A percentile compares a stretch with the other conserved stretches of the same genome.
phyloP scores from a whole-genome alignment of 2,888 invertebrate species.

The Phlogophora meticulosa region DNA sequence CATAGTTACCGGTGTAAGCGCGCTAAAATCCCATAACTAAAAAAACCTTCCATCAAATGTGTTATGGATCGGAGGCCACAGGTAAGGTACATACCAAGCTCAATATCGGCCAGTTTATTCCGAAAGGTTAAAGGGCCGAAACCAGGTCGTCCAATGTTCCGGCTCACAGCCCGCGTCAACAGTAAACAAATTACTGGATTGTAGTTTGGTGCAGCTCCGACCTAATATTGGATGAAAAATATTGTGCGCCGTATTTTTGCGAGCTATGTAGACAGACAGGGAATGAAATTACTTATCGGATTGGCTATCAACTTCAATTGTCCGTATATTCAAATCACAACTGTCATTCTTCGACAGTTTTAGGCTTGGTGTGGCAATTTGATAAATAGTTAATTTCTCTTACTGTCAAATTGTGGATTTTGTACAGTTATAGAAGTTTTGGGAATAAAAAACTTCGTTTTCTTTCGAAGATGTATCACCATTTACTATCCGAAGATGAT shows the following conservation, averaged over 20 bases:
- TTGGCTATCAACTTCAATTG: not conserved
- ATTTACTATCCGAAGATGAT: no score
- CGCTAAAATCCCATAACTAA: not conserved
- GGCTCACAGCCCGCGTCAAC: slow-evolving; percentile 34
- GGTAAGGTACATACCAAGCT: slow-evolving; percentile 26
- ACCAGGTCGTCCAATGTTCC: slow-evolving; percentile 53
- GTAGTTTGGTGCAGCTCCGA: slow-evolving; percentile 26
- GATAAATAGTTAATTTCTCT: not conserved
- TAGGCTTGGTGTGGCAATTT: not conserved
- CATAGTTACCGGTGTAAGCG: no score
- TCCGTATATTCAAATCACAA: not conserved
- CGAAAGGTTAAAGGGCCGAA: slow-evolving; percentile 49
- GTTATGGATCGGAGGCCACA: slow-evolving; percentile 1
- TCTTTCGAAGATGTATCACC: no score
- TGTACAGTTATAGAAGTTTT: no score
- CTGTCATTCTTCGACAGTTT: not conserved
- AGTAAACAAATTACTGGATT: slow-evolving; percentile 60
- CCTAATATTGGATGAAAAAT: slow-evolving; percentile 22
- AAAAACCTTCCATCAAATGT: not conserved
- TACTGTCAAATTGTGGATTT: no score
- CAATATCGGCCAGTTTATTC: slow-evolving; percentile 51
- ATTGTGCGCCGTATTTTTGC: slow-evolving; percentile 4
- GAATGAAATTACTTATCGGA: not conserved
- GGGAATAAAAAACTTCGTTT: no score
- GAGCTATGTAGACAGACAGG: no score